Evolutionary conservation across 2,113 vertebrate species (phyloP).

Genomic region (Nasalis larvatus): DNA sequence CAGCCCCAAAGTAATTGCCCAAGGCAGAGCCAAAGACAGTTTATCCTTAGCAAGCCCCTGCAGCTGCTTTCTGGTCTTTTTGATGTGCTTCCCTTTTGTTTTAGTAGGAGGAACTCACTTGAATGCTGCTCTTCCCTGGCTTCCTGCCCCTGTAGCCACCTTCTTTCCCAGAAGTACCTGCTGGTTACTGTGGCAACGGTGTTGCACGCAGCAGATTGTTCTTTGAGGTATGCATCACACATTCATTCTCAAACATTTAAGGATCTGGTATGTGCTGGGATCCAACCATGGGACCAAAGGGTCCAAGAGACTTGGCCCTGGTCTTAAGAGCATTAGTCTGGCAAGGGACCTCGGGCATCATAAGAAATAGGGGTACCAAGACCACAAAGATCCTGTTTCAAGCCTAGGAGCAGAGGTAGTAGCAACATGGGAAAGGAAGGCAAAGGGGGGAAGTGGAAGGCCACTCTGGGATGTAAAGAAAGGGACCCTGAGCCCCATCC

Average conservation of each 20-base stretch:
- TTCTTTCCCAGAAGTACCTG: neutral
- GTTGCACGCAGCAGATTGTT: neutral
- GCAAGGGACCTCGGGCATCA: neutral
- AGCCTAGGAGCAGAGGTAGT: neutral
- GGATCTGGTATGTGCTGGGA: neutral
- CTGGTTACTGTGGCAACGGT: neutral
- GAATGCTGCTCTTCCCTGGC: neutral
- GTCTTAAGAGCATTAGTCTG: neutral
- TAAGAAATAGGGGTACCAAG: neutral
- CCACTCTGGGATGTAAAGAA: neutral
- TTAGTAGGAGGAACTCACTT: neutral
- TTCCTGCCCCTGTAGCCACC: neutral
- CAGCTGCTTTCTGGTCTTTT: rapidly evolving
- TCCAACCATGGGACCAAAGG: neutral
- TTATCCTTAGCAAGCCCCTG: neutral
- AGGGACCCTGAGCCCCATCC: neutral
- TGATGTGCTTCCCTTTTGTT: neutral
- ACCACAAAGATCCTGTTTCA: neutral
- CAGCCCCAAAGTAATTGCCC: neutral
- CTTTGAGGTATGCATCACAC: neutral
- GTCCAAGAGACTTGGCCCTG: neutral
- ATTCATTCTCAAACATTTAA: slow-evolving; percentile 39
- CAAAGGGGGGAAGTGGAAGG: neutral
- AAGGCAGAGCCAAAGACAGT: neutral
- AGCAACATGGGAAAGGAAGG: neutral